Conservation (phyloP, 2,113 vertebrate genomes). For the Ancistrus triradiatus region DNA sequence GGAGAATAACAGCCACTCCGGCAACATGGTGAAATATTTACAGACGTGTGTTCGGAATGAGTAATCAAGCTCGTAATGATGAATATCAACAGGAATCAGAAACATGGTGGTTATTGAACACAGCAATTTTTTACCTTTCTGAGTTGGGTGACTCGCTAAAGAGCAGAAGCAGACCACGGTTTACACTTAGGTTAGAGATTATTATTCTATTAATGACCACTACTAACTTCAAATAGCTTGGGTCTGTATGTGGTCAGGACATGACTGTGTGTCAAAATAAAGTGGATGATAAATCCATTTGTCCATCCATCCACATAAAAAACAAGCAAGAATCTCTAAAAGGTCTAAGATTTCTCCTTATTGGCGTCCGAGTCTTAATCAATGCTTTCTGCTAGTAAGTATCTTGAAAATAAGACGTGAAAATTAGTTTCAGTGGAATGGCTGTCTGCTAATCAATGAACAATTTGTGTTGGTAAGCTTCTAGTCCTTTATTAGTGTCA, state of each 20-base stretch:
- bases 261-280: not conserved
- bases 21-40: constrained; percentile 12
- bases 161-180: constrained; percentile 24
- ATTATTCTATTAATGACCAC: constrained; percentile 21
- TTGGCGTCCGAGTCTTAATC: too few relatives aligned
- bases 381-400: too few relatives aligned
- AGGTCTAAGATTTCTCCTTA: too few relatives aligned
- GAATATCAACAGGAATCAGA: constrained; percentile 40
- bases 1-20: not conserved
- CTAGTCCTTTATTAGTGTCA: too few relatives aligned
- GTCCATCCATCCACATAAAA: too few relatives aligned
- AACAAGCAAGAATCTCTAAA: too few relatives aligned
- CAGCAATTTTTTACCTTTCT: constrained; percentile 9
- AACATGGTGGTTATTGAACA: constrained; percentile 22
- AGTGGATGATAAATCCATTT: too few relatives aligned
- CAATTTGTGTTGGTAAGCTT: too few relatives aligned
- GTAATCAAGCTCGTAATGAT: constrained; percentile 5
- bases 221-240: not conserved
- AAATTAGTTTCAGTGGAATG: too few relatives aligned
- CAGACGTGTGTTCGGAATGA: not conserved
- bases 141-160: constrained; percentile 22
- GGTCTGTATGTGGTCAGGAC: too few relatives aligned
- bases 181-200: constrained; percentile 7
- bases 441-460: too few relatives aligned
- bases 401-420: too few relatives aligned